Percentiles rank a stretch among this genome's conserved stretches.
These are phyloP conservation scores for Drosophila micromelanica DNA, from an alignment of 1,140 invertebrate species.

Conservation along the genomic window DNA sequence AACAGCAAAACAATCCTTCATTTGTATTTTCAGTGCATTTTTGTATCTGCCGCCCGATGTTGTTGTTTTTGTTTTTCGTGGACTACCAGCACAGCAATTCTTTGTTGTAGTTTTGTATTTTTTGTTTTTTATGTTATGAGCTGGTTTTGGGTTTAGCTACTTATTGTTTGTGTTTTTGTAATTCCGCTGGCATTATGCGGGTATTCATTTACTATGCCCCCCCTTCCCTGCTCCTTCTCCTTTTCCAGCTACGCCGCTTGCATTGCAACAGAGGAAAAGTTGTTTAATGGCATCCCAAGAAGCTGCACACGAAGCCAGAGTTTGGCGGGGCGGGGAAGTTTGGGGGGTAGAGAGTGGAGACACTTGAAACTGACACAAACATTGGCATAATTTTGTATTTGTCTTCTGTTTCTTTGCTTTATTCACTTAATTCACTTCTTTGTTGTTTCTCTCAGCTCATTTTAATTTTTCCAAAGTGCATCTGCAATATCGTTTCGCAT, in stretches of 20 bases:
- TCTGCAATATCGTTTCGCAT: slow-evolving; percentile 5
- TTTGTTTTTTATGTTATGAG: slow-evolving; percentile 16
- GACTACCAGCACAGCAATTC: background rate
- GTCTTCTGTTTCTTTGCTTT: slow-evolving; percentile 23
- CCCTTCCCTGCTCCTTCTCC: background rate
- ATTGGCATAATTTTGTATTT: slow-evolving; percentile 49
- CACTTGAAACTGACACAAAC: slow-evolving; percentile 57
- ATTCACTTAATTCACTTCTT: slow-evolving; percentile 54
- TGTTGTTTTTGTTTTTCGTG: slow-evolving; percentile 35
- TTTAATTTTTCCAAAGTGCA: slow-evolving; percentile 2
- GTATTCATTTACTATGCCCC: slow-evolving; percentile 34
- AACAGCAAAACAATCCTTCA: slow-evolving; percentile 63
- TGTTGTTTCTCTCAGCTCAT: slow-evolving; percentile 32
- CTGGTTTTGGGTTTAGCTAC: slow-evolving; percentile 36
- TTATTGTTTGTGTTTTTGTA: slow-evolving; percentile 41
- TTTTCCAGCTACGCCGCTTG: background rate
- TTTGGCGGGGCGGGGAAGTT: background rate
- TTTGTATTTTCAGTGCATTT: slow-evolving; percentile 67
- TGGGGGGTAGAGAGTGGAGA: background rate
- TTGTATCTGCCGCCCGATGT: slow-evolving; percentile 21
- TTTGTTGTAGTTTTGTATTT: slow-evolving; percentile 40
- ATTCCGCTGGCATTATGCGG: slow-evolving; percentile 49
- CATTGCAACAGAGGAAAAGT: slow-evolving; percentile 32
- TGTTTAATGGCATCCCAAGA: slow-evolving; percentile 42
- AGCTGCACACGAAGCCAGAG: slow-evolving; percentile 8